Percentiles rank a stretch among this genome's conserved stretches.
These are phyloP conservation scores for Drosophila setifemur DNA, from an alignment of 1,140 invertebrate species.

Conservation along the genomic window DNA sequence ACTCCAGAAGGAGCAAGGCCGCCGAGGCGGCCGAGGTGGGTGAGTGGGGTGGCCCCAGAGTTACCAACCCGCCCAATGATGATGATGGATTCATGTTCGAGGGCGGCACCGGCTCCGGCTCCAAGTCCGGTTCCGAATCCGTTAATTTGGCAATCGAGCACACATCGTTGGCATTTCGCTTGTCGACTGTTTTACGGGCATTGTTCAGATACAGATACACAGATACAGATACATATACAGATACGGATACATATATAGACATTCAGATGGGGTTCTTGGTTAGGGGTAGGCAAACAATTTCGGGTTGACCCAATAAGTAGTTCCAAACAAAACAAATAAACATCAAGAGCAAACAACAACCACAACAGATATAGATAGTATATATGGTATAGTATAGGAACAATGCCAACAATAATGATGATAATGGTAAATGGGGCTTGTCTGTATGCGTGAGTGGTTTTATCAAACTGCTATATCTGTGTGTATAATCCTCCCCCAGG, in stretches of 20 bases:
- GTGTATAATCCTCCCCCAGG: not conserved
- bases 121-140: constrained; percentile 35
- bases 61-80: not conserved
- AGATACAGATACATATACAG: constrained; percentile 19
- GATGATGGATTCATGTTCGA: not conserved
- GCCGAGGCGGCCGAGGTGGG: constrained; percentile 59
- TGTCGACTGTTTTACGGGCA: constrained; percentile 64
- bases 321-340: constrained; percentile 45
- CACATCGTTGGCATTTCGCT: constrained; percentile 77
- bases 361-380: constrained; percentile 39
- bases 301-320: constrained; percentile 39
- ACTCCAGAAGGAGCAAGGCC: constrained; percentile 56
- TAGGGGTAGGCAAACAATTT: constrained; percentile 11
- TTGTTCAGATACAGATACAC: constrained; percentile 39
- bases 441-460: constrained; percentile 18
- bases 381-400: constrained; percentile 35
- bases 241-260: constrained; percentile 11
- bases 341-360: constrained; percentile 40
- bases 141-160: constrained; percentile 68
- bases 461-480: not conserved
- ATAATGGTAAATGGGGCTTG: constrained; percentile 45
- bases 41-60: constrained; percentile 30
- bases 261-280: not conserved
- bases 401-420: constrained; percentile 42
- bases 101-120: not conserved